Base-by-base conservation (phyloP, 2,888 invertebrate genomes). In the Cynaeus angustus region DNA sequence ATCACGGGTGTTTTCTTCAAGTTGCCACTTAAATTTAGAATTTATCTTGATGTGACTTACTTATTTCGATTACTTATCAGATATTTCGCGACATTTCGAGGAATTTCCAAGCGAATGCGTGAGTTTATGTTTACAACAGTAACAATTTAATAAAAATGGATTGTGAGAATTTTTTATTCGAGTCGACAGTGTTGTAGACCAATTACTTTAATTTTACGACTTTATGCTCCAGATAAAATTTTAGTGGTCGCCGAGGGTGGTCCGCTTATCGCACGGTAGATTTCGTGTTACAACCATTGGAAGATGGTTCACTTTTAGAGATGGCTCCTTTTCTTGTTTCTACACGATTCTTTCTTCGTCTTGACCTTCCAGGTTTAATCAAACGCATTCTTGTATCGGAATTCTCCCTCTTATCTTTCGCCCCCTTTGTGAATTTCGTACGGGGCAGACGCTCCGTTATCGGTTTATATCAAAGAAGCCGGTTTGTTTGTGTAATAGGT, bases 401-500 rank as follows among this genome's bases (percentile, higher is more conserved):
- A 21, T 21, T 21, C 21, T 21, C 21, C 21, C 21, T 21, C 2
- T 37, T n/a, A 37, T n/a, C n/a, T 37, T 37, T 3, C 37, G 10
- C 43, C 6, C 38, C 43, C 43, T 43, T 55, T 55, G 53, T 14
- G 13, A 55, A 55, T 16, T 14, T 41, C 14, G 26, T 38, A 3
- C 53, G 26, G 46, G 61, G 38, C 61, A 28, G 16, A 10, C 26
- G 38, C 38, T 62, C 9, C 62, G 45, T 73, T 74, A 75, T 76
- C 76, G 76, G 76, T 72, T 55, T 52, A 71, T 76, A 77, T 79
- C 79, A 79, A 79, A 79, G 78, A 73, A 73, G 76, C 73, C 75
- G 77, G 76, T 69, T 73, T 74, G 77, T 78, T 77, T 79, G 75
- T 79, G 75, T 78, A 76, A 78, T 75, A 75, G 75, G 76, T 77